Percentiles rank a stretch among this genome's conserved stretches.
Conservation (phyloP, 2,113 vertebrate genomes). For the Corydoras sp. region DNA sequence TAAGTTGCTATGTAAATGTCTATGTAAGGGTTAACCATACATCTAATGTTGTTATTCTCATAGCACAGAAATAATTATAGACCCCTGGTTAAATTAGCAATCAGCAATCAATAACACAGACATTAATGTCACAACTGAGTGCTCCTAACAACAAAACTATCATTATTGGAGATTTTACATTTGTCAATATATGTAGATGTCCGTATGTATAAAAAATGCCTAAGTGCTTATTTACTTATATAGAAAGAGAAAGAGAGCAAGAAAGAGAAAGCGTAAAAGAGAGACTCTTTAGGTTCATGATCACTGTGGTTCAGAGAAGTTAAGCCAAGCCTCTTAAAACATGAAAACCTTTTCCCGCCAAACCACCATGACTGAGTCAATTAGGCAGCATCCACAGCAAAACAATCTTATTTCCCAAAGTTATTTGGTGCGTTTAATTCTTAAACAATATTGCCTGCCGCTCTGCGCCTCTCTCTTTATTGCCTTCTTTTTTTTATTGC, state of each 20-base stretch:
- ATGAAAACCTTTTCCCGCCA: conserved; percentile 62
- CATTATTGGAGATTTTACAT: no score
- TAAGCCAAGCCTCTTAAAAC: conserved; percentile 65
- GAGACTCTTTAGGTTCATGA: conserved; percentile 48
- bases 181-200: no score
- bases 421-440: conserved; percentile 65
- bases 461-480: conserved; percentile 48
- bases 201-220: no score
- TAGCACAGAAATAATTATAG: no score
- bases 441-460: conserved; percentile 58
- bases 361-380: conserved; percentile 72
- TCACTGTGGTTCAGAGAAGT: conserved; percentile 57
- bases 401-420: conserved; percentile 65
- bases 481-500: conserved; percentile 49
- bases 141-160: no score
- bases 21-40: no score
- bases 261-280: not conserved
- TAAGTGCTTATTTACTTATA: not conserved
- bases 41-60: no score
- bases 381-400: conserved; percentile 61
- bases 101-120: no score
- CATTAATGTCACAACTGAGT: no score
- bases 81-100: no score
- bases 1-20: no score
- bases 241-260: conserved; percentile 17